These are phyloP conservation scores for Aphidius ervi DNA, from an alignment of 1,140 invertebrate species.

Conservation along the genomic window DNA sequence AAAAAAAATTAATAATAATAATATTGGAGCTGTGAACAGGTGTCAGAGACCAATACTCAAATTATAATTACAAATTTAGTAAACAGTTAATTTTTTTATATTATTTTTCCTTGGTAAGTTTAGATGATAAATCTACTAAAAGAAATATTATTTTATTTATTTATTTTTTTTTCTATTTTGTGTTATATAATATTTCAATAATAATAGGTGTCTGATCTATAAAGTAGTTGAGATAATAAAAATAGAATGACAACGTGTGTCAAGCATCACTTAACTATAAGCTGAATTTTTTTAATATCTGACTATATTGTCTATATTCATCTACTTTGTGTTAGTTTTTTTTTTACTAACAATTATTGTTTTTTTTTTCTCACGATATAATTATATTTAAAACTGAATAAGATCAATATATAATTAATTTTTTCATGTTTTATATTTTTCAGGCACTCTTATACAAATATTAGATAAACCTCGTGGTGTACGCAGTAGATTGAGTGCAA, in stretches of 20 bases:
- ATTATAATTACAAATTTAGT: neutral
- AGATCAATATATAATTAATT: slow-evolving; percentile 11
- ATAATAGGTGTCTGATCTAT: slow-evolving; percentile 8
- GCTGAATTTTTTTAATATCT: too few relatives aligned
- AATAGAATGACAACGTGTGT: neutral
- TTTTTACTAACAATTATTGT: neutral
- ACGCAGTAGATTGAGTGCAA: slow-evolving; percentile 57
- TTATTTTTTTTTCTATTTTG: too few relatives aligned
- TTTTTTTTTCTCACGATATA: neutral
- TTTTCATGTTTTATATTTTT: slow-evolving; percentile 33
- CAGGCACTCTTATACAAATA: slow-evolving; percentile 69
- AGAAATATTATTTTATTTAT: too few relatives aligned
- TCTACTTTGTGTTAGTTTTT: too few relatives aligned
- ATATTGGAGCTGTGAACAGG: neutral
- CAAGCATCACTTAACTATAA: too few relatives aligned
- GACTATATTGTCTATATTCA: too few relatives aligned
- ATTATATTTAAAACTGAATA: neutral
- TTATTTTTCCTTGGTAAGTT: too few relatives aligned
- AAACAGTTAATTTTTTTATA: neutral
- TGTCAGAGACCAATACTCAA: neutral
- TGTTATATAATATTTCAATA: neutral
- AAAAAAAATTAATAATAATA: slow-evolving; percentile 7
- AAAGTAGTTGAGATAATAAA: neutral
- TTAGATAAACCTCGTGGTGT: slow-evolving; percentile 62
- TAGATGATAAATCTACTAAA: too few relatives aligned